Percentiles rank a stretch among this genome's conserved stretches.
phyloP scores from a whole-genome alignment of 1,140 invertebrate genomes.

The Eciton burchellii region DNA sequence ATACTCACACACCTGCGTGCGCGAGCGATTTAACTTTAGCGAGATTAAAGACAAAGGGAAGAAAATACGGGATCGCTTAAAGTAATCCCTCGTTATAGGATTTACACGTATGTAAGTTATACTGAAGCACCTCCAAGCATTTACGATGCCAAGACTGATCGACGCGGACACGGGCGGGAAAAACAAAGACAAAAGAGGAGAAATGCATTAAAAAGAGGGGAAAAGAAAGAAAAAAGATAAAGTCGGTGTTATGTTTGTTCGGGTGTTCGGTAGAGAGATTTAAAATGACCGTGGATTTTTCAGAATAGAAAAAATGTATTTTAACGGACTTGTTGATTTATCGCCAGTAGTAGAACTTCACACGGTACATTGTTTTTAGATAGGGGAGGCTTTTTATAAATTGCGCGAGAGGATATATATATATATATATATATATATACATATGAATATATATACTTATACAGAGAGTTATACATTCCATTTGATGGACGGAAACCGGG shows the following conservation, averaged over 20 bases:
- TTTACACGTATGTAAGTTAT: conserved; percentile 69
- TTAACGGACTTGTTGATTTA: conserved; percentile 84
- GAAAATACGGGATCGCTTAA: background rate
- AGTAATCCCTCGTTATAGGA: conserved; percentile 56
- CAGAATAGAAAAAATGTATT: conserved; percentile 82
- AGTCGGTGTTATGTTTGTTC: conserved; percentile 85
- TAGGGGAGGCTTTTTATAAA: conserved; percentile 83
- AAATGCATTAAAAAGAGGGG: conserved; percentile 59
- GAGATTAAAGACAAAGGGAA: background rate
- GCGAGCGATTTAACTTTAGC: background rate
- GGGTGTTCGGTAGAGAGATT: conserved; percentile 84
- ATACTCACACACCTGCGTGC: background rate
- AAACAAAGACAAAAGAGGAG: conserved; percentile 42
- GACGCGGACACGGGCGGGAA: conserved; percentile 54
- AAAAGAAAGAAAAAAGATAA: conserved; percentile 69
- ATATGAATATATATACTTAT: conserved; percentile 66
- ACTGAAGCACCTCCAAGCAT: conserved; percentile 79
- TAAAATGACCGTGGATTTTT: conserved; percentile 78
- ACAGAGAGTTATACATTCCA: conserved; percentile 77
- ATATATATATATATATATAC: conserved; percentile 67
- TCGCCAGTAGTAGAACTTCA: conserved; percentile 77
- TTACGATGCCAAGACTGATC: conserved; percentile 84
- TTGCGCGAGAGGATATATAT: conserved; percentile 78
- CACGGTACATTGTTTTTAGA: conserved; percentile 77
- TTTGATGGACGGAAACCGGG: conserved; percentile 71